Conservation (phyloP, 2,888 invertebrate species). For the Philereme vetulata region DNA sequence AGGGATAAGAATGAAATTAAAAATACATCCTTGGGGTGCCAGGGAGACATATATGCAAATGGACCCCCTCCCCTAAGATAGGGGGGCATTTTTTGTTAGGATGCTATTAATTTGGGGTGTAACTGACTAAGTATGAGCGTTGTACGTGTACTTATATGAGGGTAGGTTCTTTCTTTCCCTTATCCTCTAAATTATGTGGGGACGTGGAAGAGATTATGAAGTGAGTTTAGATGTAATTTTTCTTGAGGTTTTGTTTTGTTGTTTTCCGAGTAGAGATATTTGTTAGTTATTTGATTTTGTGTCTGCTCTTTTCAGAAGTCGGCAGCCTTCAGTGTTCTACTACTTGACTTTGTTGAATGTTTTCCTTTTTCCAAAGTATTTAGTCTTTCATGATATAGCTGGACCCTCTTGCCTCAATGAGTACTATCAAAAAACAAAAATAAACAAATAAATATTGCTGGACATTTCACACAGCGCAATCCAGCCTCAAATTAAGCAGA, state of each 20-base stretch:
- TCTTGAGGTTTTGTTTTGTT: slow-evolving; percentile 37
- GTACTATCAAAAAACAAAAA: no score
- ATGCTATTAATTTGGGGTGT: slow-evolving; percentile 84
- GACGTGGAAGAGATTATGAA: slow-evolving; percentile 71
- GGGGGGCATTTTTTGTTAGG: slow-evolving; percentile 82
- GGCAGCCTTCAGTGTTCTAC: no score
- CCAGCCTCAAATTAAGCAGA: no score
- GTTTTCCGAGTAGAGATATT: slow-evolving; percentile 21
- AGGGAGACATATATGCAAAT: slow-evolving; percentile 83
- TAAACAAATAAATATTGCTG: no score
- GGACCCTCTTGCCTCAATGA: no score
- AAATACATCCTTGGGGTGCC: slow-evolving; percentile 83
- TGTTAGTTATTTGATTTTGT: slow-evolving; percentile 14
- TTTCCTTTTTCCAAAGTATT: no score
- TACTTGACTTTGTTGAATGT: no score
- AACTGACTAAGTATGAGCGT: slow-evolving; percentile 71
- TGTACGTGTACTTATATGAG: slow-evolving; percentile 60
- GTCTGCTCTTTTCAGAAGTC: background rate
- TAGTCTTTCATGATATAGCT: no score
- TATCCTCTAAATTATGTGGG: slow-evolving; percentile 78
- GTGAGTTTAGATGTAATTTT: slow-evolving; percentile 67
- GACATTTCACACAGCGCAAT: no score
- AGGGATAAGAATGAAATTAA: slow-evolving; percentile 84
- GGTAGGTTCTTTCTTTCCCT: slow-evolving; percentile 59
- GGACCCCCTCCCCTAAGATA: slow-evolving; percentile 77